These are phyloP conservation scores for Dynastes hyllus DNA, from an alignment of 2,888 invertebrate genomes.

Conservation along the genomic window DNA sequence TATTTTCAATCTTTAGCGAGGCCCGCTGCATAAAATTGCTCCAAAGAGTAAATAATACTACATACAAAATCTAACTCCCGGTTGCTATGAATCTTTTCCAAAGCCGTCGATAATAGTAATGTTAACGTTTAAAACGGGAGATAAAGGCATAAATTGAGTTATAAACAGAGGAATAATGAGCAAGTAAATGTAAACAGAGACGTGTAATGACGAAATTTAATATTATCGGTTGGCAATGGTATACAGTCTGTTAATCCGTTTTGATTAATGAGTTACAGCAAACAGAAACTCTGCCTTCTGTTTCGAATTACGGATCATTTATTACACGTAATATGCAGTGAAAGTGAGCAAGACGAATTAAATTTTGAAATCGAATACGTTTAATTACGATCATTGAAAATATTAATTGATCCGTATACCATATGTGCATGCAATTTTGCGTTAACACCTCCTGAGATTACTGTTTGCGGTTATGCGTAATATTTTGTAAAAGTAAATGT, in stretches of 20 bases:
- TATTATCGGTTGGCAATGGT: slow-evolving; percentile 15
- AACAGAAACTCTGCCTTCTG: neutral
- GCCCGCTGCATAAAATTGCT: too few relatives aligned
- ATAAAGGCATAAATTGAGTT: slow-evolving; percentile 1
- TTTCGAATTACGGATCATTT: slow-evolving; percentile 5
- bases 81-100: neutral
- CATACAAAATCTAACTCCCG: too few relatives aligned
- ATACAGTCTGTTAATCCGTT: neutral
- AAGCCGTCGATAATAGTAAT: neutral
- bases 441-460: too few relatives aligned
- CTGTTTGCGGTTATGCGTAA: too few relatives aligned
- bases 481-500: too few relatives aligned
- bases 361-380: neutral
- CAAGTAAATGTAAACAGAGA: neutral
- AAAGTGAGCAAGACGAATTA: slow-evolving; percentile 19
- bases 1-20: too few relatives aligned
- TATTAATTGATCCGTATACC: neutral
- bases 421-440: neutral
- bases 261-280: neutral
- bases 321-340: neutral
- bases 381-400: neutral
- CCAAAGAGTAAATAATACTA: too few relatives aligned
- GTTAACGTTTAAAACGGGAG: neutral
- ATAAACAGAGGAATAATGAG: neutral
- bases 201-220: slow-evolving; percentile 12